Evolutionary conservation across 2,888 invertebrate genomes (phyloP).

Genomic region (Synergus laeviventris): DNA sequence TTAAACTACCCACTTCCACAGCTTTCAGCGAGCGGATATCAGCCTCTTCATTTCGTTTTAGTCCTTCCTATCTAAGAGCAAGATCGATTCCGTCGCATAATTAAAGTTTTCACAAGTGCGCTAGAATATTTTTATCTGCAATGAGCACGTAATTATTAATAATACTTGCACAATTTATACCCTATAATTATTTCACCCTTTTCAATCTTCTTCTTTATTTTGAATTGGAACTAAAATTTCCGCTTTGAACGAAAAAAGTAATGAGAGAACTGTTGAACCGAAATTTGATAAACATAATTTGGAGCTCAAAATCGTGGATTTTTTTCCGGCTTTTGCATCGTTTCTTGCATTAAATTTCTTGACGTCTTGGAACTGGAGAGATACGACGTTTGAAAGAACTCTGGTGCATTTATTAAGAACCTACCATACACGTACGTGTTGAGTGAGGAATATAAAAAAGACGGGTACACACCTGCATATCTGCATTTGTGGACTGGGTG

Average conservation of each 20-base stretch:
- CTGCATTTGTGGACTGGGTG: neutral
- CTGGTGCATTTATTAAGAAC: neutral
- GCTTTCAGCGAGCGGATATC: constrained; percentile 27
- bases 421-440: neutral
- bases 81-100: constrained; percentile 34
- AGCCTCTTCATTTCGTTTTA: constrained; percentile 33
- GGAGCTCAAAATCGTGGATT: neutral
- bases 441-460: neutral
- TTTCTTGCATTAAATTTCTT: neutral
- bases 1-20: constrained; percentile 35
- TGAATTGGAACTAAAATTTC: neutral
- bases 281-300: neutral
- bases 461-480: neutral
- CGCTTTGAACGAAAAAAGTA: neutral
- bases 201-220: neutral
- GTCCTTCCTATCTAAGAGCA: constrained; percentile 19
- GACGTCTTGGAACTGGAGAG: neutral
- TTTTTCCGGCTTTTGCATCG: neutral
- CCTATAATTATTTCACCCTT: neutral
- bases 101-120: constrained; percentile 3
- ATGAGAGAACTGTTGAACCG: neutral
- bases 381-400: neutral
- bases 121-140: neutral
- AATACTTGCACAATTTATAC: too few species aligned
- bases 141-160: constrained; percentile 3